Evolutionary conservation across 2,888 invertebrate species (phyloP).

Genomic region (Ommatoiulus sabulosus): DNA sequence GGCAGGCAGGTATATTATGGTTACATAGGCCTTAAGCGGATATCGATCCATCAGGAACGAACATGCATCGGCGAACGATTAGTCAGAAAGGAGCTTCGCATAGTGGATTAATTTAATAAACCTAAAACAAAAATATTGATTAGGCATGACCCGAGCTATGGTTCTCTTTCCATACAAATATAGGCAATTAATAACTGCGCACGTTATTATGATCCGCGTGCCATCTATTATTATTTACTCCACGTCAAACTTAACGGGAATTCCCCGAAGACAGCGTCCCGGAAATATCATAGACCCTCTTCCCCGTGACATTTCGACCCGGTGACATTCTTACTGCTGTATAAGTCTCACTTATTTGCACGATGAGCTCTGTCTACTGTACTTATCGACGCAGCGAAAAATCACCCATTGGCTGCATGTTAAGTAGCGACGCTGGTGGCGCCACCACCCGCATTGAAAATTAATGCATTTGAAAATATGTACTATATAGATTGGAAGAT

Average conservation of each 20-base stretch:
- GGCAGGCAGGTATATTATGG: neutral
- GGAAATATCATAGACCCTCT: constrained; percentile 18
- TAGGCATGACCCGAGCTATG: constrained; percentile 27
- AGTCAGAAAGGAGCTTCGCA: neutral
- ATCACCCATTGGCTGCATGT: neutral
- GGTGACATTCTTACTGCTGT: neutral
- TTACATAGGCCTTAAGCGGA: neutral
- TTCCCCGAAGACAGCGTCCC: neutral
- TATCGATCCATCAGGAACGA: neutral
- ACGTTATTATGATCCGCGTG: neutral
- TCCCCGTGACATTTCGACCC: constrained; percentile 13
- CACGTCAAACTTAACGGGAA: neutral
- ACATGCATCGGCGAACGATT: constrained; percentile 4
- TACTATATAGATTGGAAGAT: no score
- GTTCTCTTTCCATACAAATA: neutral
- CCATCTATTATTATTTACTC: neutral
- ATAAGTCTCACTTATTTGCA: neutral
- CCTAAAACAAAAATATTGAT: constrained; percentile 43
- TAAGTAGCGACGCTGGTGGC: neutral
- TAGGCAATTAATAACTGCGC: constrained; percentile 7
- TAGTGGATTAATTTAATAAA: constrained; percentile 39
- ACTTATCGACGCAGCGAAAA: neutral
- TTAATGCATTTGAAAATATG: no score
- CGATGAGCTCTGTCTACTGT: constrained; percentile 2
- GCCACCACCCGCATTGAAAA: no score